Evolutionary conservation across 2,797 vertebrate genomes (phyloP), one percentile per base, ranked within the genome.

Genomic region (Takifugu ocellatus): DNA sequence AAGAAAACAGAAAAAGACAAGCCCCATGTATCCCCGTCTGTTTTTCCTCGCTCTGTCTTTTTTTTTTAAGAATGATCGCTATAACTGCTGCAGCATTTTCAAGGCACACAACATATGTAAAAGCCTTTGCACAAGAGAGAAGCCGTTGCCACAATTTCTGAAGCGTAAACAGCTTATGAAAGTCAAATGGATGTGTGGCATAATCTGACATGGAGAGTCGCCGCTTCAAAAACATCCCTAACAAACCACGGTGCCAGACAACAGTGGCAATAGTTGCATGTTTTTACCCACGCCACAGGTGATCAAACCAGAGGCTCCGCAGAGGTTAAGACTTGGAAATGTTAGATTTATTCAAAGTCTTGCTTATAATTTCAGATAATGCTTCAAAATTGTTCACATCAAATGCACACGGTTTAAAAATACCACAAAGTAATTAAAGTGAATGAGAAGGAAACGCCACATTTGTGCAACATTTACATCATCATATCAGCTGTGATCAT

Each of bases 141-240:
- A 86, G 84, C 88, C 87, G 83, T 86, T 82, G 86, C 74, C 81
- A 86, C 89, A 86, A 86, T 88, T 90, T 90, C 87, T 90, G 90
- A 91, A 91, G 89, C 86, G 88, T 90, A 91, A 90, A 90, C 90
- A 92, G 84, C 85, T 90, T 92, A 90, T 92, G 92, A 93, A 93
- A 92, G 90, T 93, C 91, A 92, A 92, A 92, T 92, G 85, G 86
- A 90, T 89, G 78, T 90, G 89, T 90, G 89, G 91, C 87, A 91
- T 92, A 92, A 92, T 92, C 90, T 91, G 91, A 92, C 90, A 91
- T 70, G 84, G 79, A 67, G 80, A 87, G 85, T 84, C 82, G 76
- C 84, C 65, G 86, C 86, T 90, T 91, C 86, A 90, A 84, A 91
- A 91, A 89, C 88, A 89, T 84, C 83, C 70, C 75, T 86, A 89